These are phyloP conservation scores for Pyrocoelia pectoralis DNA, from an alignment of 2,888 invertebrate genomes.

Conservation along the genomic window DNA sequence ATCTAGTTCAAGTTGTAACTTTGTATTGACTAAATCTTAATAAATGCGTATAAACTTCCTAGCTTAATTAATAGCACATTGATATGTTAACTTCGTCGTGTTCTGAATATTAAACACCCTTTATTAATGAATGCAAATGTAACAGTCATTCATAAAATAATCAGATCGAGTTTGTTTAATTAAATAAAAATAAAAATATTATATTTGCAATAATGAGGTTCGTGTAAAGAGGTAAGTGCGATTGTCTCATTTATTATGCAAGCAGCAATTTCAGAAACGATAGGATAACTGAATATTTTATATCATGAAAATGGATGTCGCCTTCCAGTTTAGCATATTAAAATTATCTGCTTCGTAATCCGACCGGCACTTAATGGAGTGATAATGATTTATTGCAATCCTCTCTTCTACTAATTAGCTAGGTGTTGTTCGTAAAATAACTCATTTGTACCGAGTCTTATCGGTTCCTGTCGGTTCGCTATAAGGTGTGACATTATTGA, in stretches of 20 bases:
- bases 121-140: slow-evolving; percentile 3
- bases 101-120: slow-evolving; percentile 20
- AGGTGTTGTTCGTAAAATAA: slow-evolving; percentile 36
- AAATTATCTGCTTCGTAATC: slow-evolving; percentile 37
- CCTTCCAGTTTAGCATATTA: slow-evolving; percentile 33
- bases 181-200: background rate
- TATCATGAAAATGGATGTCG: slow-evolving; percentile 26
- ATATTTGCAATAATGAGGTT: slow-evolving; percentile 18
- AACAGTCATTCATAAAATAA: slow-evolving; percentile 2
- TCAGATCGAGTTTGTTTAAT: background rate
- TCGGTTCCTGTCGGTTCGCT: slow-evolving; percentile 28
- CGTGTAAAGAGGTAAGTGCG: slow-evolving; percentile 16
- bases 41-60: background rate
- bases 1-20: background rate
- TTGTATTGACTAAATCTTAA: background rate
- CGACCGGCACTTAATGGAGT: slow-evolving; percentile 36
- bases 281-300: slow-evolving; percentile 35
- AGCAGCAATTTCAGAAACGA: slow-evolving; percentile 28
- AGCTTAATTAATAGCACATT: slow-evolving; percentile 23
- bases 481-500: slow-evolving; percentile 30
- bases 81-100: slow-evolving; percentile 13
- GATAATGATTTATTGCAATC: slow-evolving; percentile 37
- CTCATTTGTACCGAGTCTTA: slow-evolving; percentile 36
- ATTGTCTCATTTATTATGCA: slow-evolving; percentile 29
- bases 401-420: slow-evolving; percentile 35